phyloP scores from a whole-genome alignment of 2,888 invertebrate genomes.

The Hipparchia sbordonii region DNA sequence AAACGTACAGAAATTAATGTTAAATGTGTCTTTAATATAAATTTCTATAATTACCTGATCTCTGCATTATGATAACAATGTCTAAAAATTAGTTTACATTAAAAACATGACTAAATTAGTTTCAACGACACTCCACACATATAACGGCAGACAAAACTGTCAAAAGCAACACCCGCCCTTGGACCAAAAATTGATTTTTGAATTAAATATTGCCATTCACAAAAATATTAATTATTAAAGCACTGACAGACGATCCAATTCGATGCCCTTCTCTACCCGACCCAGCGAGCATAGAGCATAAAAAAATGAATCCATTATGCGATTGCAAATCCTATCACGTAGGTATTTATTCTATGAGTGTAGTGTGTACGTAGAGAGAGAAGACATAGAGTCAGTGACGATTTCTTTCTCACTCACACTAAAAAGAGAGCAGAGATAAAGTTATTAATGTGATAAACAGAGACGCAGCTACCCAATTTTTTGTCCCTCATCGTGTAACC shows the following conservation, averaged over 20 bases:
- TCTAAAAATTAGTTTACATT: constrained; percentile 61
- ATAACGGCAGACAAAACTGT: constrained; percentile 55
- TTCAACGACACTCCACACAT: constrained; percentile 57
- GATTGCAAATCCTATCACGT: too few relatives aligned
- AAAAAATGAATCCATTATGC: too few relatives aligned
- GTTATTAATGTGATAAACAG: too few relatives aligned
- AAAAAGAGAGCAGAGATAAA: too few relatives aligned
- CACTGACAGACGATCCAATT: not conserved
- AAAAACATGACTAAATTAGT: constrained; percentile 73
- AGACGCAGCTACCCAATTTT: too few relatives aligned
- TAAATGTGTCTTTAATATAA: not conserved
- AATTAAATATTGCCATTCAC: constrained; percentile 2
- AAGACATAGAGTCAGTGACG: too few relatives aligned
- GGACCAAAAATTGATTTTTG: constrained; percentile 73
- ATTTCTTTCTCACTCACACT: too few relatives aligned
- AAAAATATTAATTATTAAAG: constrained; percentile 6
- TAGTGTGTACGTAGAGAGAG: too few relatives aligned
- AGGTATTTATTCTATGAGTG: too few relatives aligned
- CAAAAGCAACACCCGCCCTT: constrained; percentile 77
- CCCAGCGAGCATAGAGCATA: too few relatives aligned
- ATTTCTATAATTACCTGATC: constrained; percentile 66
- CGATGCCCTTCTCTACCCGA: not conserved
- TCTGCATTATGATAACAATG: constrained; percentile 70
- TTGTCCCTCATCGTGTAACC: too few relatives aligned
- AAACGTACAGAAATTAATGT: not conserved